A percentile compares a stretch with the other conserved stretches of the same genome.
phyloP scores from a whole-genome alignment of 2,888 invertebrate genomes.

The Blomia tropicalis region DNA sequence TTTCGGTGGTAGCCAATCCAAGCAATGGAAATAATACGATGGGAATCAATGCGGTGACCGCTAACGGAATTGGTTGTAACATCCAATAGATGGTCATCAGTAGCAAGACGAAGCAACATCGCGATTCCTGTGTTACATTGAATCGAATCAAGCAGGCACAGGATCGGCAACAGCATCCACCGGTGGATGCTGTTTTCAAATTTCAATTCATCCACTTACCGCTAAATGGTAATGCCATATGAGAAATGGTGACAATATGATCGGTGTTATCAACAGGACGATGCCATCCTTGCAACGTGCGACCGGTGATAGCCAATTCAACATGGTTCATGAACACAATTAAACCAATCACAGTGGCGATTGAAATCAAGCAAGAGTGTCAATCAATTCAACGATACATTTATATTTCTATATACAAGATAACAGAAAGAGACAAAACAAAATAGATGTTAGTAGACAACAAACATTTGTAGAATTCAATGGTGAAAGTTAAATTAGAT shows the following conservation, averaged over 20 bases:
- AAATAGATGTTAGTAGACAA: no score
- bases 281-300: neutral
- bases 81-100: slow-evolving; percentile 33
- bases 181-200: neutral
- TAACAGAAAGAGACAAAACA: no score
- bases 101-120: slow-evolving; percentile 34
- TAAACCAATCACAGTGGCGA: no score
- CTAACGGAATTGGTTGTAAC: slow-evolving; percentile 32
- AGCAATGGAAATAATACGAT: slow-evolving; percentile 23
- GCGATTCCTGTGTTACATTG: slow-evolving; percentile 31
- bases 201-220: neutral
- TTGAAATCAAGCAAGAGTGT: no score
- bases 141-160: neutral
- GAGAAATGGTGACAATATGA: slow-evolving; percentile 2
- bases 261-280: neutral
- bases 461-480: no score
- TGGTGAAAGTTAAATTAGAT: no score
- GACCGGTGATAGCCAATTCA: no score
- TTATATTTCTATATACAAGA: no score
- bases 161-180: neutral
- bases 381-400: no score
- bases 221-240: neutral
- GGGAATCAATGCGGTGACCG: slow-evolving; percentile 31
- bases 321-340: no score
- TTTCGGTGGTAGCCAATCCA: slow-evolving; percentile 23